A percentile compares a stretch with the other conserved stretches of the same genome.
These are phyloP conservation scores for Ceyx melanurus DNA, from an alignment of 2,113 vertebrate genomes.

Conservation along the genomic window DNA sequence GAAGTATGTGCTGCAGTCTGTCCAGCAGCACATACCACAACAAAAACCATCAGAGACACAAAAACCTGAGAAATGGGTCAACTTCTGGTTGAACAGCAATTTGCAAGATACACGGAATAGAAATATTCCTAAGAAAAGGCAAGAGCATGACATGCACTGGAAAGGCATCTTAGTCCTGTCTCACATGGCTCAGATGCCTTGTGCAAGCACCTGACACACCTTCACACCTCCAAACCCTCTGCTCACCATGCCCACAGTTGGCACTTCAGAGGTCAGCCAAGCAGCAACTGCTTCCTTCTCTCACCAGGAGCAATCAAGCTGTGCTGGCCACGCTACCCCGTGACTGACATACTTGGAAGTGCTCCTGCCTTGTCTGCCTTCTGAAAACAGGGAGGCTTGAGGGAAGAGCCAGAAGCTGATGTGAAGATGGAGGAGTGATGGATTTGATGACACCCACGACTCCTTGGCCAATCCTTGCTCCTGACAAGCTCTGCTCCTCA, in stretches of 20 bases:
- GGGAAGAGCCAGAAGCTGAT: rapidly evolving
- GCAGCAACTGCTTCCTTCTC: neutral
- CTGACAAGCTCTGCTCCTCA: neutral
- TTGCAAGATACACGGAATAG: neutral
- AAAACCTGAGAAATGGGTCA: neutral
- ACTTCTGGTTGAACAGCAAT: neutral
- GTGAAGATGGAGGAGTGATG: rapidly evolving
- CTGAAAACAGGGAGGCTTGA: neutral
- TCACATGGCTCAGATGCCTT: rapidly evolving
- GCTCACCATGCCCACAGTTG: neutral
- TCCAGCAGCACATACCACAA: neutral
- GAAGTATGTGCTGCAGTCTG: neutral
- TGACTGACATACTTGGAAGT: neutral
- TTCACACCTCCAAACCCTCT: neutral
- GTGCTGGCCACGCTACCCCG: neutral
- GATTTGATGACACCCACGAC: neutral
- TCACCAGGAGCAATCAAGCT: neutral
- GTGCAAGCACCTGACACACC: neutral
- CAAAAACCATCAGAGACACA: neutral
- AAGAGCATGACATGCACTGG: neutral
- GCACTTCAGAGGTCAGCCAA: neutral
- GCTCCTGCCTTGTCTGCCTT: rapidly evolving
- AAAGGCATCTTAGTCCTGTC: neutral
- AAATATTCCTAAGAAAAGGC: neutral
- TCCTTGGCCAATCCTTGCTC: neutral